Percentiles rank a stretch among this genome's conserved stretches.
phyloP scores from a whole-genome alignment of 2,888 invertebrate species.

The Drosophila recens region DNA sequence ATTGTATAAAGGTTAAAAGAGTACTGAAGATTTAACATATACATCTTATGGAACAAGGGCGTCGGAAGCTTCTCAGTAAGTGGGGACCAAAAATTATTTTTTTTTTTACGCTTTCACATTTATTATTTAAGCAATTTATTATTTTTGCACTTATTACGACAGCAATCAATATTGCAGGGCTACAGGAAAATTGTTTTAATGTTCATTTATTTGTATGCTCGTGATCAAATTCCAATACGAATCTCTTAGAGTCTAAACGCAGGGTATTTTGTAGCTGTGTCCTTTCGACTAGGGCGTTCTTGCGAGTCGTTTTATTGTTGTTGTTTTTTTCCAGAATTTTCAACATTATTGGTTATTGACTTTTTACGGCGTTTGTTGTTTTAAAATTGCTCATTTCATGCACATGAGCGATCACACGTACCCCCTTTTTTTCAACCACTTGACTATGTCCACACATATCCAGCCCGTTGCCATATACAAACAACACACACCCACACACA shows the following conservation, averaged over 20 bases:
- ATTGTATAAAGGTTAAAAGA: no score
- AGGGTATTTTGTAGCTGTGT: not conserved
- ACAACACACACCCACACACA: slow-evolving; percentile 10
- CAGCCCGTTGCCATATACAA: not conserved
- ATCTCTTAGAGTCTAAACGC: not conserved
- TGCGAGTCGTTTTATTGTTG: not conserved
- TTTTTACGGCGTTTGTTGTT: slow-evolving; percentile 68
- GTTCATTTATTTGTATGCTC: no score
- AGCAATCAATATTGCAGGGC: no score
- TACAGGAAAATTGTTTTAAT: no score
- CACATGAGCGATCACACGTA: slow-evolving; percentile 71
- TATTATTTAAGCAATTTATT: no score
- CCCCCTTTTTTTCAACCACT: slow-evolving; percentile 51
- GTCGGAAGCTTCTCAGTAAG: no score
- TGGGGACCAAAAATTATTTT: no score
- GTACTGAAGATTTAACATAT: no score
- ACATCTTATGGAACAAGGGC: no score
- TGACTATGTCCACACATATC: slow-evolving; percentile 15
- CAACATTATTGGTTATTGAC: slow-evolving; percentile 62
- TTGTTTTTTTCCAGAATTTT: slow-evolving; percentile 17
- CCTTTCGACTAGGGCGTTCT: not conserved
- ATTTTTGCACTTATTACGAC: no score
- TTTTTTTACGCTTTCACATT: no score
- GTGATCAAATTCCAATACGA: no score
- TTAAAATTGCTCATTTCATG: slow-evolving; percentile 73